These are phyloP conservation scores for Chrysocyon brachyurus DNA, from an alignment of 2,797 vertebrate genomes.

Conservation along the genomic window DNA sequence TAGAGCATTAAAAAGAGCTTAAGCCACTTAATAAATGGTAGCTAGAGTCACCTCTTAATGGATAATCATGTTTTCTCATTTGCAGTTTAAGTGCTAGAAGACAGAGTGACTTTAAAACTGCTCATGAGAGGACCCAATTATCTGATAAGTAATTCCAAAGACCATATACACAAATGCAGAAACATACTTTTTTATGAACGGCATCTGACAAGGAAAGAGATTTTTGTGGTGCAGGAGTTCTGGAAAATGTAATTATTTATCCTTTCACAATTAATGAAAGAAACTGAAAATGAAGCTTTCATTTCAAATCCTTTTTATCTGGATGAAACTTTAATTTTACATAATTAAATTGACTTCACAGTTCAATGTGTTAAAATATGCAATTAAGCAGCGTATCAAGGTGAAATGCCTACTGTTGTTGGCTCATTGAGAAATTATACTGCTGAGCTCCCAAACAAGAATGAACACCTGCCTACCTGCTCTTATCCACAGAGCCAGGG, in stretches of 20 bases:
- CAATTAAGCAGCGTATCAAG: slow-evolving; percentile 77
- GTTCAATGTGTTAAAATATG: slow-evolving; percentile 84
- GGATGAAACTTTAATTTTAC: slow-evolving; percentile 84
- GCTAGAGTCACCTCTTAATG: slow-evolving; percentile 61
- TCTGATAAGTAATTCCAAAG: slow-evolving; percentile 77
- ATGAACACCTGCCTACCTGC: slow-evolving; percentile 61
- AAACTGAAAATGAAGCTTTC: slow-evolving; percentile 81
- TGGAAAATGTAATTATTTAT: slow-evolving; percentile 81
- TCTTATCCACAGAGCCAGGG: background rate
- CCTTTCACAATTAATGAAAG: slow-evolving; percentile 78
- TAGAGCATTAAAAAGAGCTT: slow-evolving; percentile 64
- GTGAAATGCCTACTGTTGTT: slow-evolving; percentile 75
- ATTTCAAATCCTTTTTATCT: slow-evolving; percentile 80
- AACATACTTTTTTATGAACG: slow-evolving; percentile 69
- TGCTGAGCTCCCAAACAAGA: slow-evolving; percentile 66
- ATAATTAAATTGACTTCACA: slow-evolving; percentile 83
- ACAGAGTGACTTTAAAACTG: slow-evolving; percentile 77
- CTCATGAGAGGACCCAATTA: slow-evolving; percentile 70
- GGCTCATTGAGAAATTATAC: slow-evolving; percentile 74
- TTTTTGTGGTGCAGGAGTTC: slow-evolving; percentile 65
- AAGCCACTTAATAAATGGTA: slow-evolving; percentile 64
- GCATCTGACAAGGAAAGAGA: slow-evolving; percentile 78
- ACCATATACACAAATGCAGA: slow-evolving; percentile 33
- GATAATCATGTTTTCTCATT: slow-evolving; percentile 73
- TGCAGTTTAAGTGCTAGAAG: slow-evolving; percentile 71